Evolutionary conservation across 1,140 invertebrate species (phyloP).

Genomic region (Eurosta solidaginis): DNA sequence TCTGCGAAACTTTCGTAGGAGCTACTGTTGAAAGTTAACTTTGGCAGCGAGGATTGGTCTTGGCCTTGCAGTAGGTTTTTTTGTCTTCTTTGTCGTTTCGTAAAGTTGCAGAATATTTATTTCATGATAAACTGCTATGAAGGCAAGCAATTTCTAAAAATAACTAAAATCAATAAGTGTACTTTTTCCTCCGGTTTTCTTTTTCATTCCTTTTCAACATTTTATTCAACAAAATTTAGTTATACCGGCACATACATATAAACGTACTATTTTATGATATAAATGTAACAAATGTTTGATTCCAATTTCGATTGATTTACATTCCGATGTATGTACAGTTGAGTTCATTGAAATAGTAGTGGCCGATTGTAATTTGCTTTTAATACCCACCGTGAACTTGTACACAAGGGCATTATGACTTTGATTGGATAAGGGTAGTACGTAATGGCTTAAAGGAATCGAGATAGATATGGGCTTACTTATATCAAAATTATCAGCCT

Average conservation of each 20-base stretch:
- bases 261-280: too few species aligned
- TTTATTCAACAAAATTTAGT: constrained; percentile 25
- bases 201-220: background rate
- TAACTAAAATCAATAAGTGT: constrained; percentile 60
- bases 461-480: too few species aligned
- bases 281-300: too few species aligned
- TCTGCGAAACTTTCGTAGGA: background rate
- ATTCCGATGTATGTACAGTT: too few species aligned
- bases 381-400: too few species aligned
- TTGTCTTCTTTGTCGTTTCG: constrained; percentile 2
- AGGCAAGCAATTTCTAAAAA: constrained; percentile 51
- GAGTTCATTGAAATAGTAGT: background rate
- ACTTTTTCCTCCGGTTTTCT: constrained; percentile 44
- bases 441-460: too few species aligned
- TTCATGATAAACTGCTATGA: constrained; percentile 29
- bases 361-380: background rate
- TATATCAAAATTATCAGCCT: too few species aligned
- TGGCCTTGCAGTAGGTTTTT: background rate
- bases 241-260: background rate
- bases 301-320: too few species aligned
- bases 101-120: constrained; percentile 34
- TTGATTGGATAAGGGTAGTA: too few species aligned
- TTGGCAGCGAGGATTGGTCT: background rate
- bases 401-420: too few species aligned
- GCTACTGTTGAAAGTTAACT: background rate